Base-by-base conservation (phyloP, 2,888 invertebrate species). In the Phaedon cochleariae region DNA sequence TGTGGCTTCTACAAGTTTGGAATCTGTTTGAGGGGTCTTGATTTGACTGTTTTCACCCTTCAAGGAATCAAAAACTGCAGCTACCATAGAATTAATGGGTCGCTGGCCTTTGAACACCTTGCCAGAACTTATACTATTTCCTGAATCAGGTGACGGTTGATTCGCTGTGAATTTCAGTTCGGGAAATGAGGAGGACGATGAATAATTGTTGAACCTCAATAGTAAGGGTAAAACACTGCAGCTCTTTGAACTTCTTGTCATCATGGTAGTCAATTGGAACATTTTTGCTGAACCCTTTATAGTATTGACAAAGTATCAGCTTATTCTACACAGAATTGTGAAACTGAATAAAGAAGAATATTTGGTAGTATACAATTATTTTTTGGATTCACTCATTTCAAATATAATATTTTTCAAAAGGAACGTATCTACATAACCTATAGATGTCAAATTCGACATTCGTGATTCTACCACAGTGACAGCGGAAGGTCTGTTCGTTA, bases 31-130 rank as follows among this genome's bases (percentile, higher is more conserved):
- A 12, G 81, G 81, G 17, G 82, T 82, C 71, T 74, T 72, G 58
- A 81, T 79, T 26, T 75, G 73, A 55, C 15, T 63, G 17, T 57
- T 59, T 29, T 64, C 60, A 71, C 81, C 74, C 83, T 88, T 86
- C 12, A 92, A 81, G 0, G 90, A 88, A 48, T 90, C 90, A 84
- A 92, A 92, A 15, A 89, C 92, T 57, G 90, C 90, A 26, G 91
- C 90, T 7, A 92, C 89, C 72, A 91, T 79, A 45, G 69, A 74
- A 67, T 65, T 71, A 29, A 66, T 54, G 6, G 65, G 18, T 46
- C 34, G 12, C 29, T 61, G 49, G 18, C 31, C 37, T 29, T 1
- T 17, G n/a, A 48, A 34, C 37, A 63, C 12, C 59, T 60, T 62
- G n/a, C 41, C 60, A 7, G 21, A 2, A 10, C 21, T 46, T 12